Evolutionary conservation across 2,888 invertebrate species (phyloP), one percentile per base, ranked within the genome.

Genomic region (Drosophila anceps): DNA sequence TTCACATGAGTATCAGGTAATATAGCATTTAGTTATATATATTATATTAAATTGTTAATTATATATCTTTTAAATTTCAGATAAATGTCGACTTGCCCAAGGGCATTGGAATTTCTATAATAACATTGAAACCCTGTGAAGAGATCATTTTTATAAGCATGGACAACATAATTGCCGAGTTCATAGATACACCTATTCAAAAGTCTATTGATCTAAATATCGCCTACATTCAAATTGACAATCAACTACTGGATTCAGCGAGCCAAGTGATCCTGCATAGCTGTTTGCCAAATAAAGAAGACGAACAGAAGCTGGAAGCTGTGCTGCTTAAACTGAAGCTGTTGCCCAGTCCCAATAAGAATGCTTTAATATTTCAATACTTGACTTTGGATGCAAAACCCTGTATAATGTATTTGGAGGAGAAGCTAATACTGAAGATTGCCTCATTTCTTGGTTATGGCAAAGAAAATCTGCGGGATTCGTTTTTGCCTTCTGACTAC

Each of bases 291-390:
- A 94, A 93, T 39, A 92, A 93, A 15, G 92, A 92, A 51, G 94
- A 94, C 62, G 24, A 50, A 4, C 62, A 68, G 1, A 82, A 74
- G 12, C 18, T 29, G 15, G 96, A 97, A 37, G 97, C 98, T 10
- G 94, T 98, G 79, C 95, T 96, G 88, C 94, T 98, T 58, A 95
- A 96, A 20, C 94, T 96, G 4, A 97, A 98, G 93, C 95, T 96
- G 88, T 94, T 96, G 75, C 95, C 96, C 33, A 95, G 95, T 92
- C 93, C 94, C 20, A 94, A 95, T 72, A 95, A 96, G 93, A 97
- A 98, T 93, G 98, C 98, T 3, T 95, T 97, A 79, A 98, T 98
- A 91, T 98, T 97, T 93, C 96, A 97, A 94, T 96, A 98, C 92
- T 93, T 98, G 67, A 95, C 96, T 24, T 94, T 98, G 15, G 95